phyloP scores from a whole-genome alignment of 2,797 vertebrate genomes.

The Artibeus lituratus region DNA sequence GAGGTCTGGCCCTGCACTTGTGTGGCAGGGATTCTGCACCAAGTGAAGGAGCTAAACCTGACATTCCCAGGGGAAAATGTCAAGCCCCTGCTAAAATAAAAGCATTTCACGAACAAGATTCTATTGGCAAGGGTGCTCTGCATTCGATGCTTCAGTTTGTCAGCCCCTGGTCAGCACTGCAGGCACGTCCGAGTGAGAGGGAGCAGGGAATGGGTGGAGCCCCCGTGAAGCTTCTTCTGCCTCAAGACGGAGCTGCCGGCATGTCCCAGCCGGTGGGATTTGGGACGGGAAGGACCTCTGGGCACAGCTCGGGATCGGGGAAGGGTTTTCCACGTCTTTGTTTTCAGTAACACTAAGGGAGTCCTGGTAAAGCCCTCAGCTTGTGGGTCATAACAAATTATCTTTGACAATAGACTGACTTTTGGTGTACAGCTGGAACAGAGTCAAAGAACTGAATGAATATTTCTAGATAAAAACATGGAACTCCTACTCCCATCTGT shows the following conservation, averaged over 20 bases:
- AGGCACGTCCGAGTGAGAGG: not conserved
- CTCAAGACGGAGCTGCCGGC: not conserved
- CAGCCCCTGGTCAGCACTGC: not conserved
- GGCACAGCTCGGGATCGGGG: not conserved
- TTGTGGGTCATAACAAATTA: not conserved
- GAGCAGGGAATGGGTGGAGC: not conserved
- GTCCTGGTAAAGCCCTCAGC: not conserved
- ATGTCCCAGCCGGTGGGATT: too few relatives aligned
- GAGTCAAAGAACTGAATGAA: conserved; percentile 29
- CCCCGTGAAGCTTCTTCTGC: not conserved
- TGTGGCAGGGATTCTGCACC: not conserved
- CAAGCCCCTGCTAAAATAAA: not conserved
- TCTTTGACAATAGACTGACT: not conserved
- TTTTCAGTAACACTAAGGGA: not conserved
- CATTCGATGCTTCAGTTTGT: not conserved
- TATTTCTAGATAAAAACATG: not conserved
- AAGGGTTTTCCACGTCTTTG: not conserved
- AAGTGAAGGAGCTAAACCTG: not conserved
- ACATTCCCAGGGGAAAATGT: not conserved
- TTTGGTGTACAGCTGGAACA: not conserved
- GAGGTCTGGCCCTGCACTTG: not conserved
- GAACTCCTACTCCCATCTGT: conserved; percentile 36
- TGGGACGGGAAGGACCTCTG: too few relatives aligned
- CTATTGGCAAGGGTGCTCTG: not conserved
- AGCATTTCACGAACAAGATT: not conserved